Base-by-base conservation (phyloP, 1,140 invertebrate species). In the Rhyacophila brunnea region DNA sequence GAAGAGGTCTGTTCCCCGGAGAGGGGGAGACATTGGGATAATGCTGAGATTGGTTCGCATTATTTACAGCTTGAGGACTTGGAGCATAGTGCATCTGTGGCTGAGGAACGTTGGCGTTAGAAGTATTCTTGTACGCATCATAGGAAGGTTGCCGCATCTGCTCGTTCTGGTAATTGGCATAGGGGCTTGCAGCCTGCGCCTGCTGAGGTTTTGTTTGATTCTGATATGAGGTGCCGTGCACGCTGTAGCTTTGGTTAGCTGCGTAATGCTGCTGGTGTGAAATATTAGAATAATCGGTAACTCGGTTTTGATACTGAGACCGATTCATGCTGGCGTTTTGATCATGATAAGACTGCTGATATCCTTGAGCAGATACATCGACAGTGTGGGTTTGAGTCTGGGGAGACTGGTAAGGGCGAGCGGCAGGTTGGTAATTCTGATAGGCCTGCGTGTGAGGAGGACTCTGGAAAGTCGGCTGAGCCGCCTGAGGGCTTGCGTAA, bases 401-500 rank as follows among this genome's bases (percentile, higher is more conserved):
- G 23, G 23, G 23, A 9, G 23, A 3, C 3, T 28, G 23, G 23
- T 28, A 44, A 20, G 14, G 9, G 6, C 18, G 40, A 10, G 15
- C 43, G 14, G 57, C 49, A 2, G 18, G 18, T 38, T 48, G 47
- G 35, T 36, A 49, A 32, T 59, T 63, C 10, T 48, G 56, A 63
- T 58, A 55, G 14, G 10, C 44, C 6, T 58, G 54, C 14, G 17
- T 43, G 38, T 78, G 74, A 4, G 69, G 70, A 0, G 74, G 72
- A 59, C 70, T 75, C 20, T 74, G 74, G 47, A 75, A 78, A 1
- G 68, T 70, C 28, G 74, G 65, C 69, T 74, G 72, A 44, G 74
- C 73, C 19, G 68, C 66, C 4, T 48, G 44, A 44, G 58, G 36
- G 38, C 11, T 54, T 4, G 34, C 10, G 32, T 36, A 48, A 34